phyloP scores from a whole-genome alignment of 2,888 invertebrate genomes.

The Xanthostigma xanthostigma region DNA sequence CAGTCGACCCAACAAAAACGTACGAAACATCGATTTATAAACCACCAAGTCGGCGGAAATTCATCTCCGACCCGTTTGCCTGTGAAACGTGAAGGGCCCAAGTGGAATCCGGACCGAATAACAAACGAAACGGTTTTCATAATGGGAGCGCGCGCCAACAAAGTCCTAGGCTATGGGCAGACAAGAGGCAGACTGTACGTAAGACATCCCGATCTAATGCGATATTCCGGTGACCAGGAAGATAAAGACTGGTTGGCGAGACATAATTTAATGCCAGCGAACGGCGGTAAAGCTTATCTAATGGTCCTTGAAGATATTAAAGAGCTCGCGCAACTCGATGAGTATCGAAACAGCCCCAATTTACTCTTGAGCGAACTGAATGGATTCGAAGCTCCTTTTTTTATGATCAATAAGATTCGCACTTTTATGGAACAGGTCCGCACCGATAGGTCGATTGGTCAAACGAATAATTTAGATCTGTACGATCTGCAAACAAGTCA shows the following conservation, averaged over 20 bases:
- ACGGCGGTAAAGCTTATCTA: slow-evolving; percentile 65
- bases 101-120: slow-evolving; percentile 62
- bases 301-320: slow-evolving; percentile 65
- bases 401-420: slow-evolving; percentile 60
- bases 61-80: slow-evolving; percentile 31
- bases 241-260: slow-evolving; percentile 71
- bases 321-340: slow-evolving; percentile 56
- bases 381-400: slow-evolving; percentile 60
- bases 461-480: slow-evolving; percentile 18
- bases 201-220: slow-evolving; percentile 58
- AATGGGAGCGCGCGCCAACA: slow-evolving; percentile 63
- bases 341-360: slow-evolving; percentile 49
- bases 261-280: slow-evolving; percentile 59
- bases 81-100: slow-evolving; percentile 37
- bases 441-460: slow-evolving; percentile 21
- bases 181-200: slow-evolving; percentile 61
- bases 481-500: slow-evolving; percentile 23
- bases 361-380: slow-evolving; percentile 50
- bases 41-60: slow-evolving; percentile 22
- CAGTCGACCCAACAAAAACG: slow-evolving; percentile 26
- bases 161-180: slow-evolving; percentile 58
- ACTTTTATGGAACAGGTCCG: slow-evolving; percentile 38
- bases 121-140: slow-evolving; percentile 60
- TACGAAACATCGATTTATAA: slow-evolving; percentile 18
- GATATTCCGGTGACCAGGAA: slow-evolving; percentile 64